phyloP scores from a whole-genome alignment of 2,888 invertebrate species.

The Sympetrum striolatum region DNA sequence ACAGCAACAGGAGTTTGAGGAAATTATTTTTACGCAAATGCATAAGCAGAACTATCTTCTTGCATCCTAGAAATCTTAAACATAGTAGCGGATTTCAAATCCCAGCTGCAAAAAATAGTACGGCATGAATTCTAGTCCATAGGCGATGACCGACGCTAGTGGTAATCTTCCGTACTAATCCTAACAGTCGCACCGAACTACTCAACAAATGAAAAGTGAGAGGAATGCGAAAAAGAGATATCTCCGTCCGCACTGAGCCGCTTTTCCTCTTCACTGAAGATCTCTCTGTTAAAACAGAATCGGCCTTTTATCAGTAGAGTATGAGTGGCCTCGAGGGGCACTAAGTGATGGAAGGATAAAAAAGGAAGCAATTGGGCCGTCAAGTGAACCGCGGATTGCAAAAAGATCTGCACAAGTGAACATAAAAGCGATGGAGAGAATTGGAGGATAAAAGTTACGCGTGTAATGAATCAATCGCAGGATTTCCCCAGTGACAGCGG shows the following conservation, averaged over 20 bases:
- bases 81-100: no score
- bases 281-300: background rate
- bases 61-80: no score
- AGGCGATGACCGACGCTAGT: no score
- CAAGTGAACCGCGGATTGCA: background rate
- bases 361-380: background rate
- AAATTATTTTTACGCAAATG: no score
- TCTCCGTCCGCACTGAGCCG: background rate
- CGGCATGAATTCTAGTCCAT: no score
- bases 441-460: background rate
- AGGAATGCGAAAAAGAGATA: no score
- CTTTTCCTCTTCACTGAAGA: background rate
- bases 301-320: slow-evolving; percentile 4
- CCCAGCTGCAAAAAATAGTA: no score
- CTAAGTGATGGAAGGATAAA: background rate
- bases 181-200: no score
- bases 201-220: no score
- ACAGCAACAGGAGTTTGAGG: no score
- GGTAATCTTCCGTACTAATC: no score
- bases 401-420: background rate
- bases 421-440: background rate
- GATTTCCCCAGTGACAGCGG: background rate
- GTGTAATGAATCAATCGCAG: background rate
- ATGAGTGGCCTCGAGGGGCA: background rate
- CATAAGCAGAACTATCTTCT: no score